These are phyloP conservation scores for Heteromyza rotundicornis DNA, from an alignment of 2,888 invertebrate genomes.

Conservation along the genomic window DNA sequence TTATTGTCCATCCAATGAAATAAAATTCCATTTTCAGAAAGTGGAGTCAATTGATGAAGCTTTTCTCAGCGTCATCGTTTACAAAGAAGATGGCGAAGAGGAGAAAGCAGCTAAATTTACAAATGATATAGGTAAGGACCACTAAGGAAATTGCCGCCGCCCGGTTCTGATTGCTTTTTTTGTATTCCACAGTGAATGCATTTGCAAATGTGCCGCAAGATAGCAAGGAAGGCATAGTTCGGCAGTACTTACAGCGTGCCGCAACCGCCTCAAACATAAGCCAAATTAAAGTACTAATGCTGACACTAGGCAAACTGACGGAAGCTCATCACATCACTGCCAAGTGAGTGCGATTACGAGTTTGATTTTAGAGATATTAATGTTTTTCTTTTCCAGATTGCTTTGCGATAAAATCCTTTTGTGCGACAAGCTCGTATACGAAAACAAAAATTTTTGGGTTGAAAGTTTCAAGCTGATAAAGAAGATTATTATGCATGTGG, in stretches of 20 bases:
- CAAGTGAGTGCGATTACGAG: conserved; percentile 64
- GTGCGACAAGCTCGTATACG: conserved; percentile 81
- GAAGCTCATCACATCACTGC: conserved; percentile 76
- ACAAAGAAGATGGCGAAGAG: conserved; percentile 73
- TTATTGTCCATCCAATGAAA: background rate
- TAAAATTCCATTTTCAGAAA: conserved; percentile 64
- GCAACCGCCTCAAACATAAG: conserved; percentile 77
- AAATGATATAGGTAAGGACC: conserved; percentile 66
- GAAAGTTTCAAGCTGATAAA: conserved; percentile 84
- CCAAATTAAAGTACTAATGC: conserved; percentile 77
- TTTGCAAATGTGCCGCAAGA: conserved; percentile 74
- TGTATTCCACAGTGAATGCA: conserved; percentile 63
- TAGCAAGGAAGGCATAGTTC: conserved; percentile 75
- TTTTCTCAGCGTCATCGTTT: conserved; percentile 85
- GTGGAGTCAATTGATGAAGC: conserved; percentile 88
- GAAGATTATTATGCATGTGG: conserved; percentile 86
- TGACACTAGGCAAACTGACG: conserved; percentile 78
- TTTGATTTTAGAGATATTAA: too few relatives aligned
- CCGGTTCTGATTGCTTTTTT: background rate
- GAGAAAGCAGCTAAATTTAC: conserved; percentile 74
- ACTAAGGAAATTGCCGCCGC: too few relatives aligned
- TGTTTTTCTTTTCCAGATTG: conserved; percentile 70
- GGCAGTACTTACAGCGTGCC: conserved; percentile 76
- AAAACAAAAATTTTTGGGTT: conserved; percentile 87
- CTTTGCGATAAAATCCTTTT: conserved; percentile 86